Evolutionary conservation across 1,140 invertebrate species (phyloP).

Genomic region (Ceratina australensis): DNA sequence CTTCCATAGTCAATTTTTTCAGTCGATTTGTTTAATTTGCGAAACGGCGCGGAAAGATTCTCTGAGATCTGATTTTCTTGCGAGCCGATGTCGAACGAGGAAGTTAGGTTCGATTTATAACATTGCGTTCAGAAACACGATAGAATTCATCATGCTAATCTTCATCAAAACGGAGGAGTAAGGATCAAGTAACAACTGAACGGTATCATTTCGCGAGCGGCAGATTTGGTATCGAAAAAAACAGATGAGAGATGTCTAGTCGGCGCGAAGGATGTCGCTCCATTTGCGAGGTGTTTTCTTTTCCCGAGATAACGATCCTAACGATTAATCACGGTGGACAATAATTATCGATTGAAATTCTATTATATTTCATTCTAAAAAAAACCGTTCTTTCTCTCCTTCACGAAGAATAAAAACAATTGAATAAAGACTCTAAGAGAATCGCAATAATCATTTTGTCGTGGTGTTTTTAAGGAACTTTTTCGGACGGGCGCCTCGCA

Average conservation of each 20-base stretch:
- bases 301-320: neutral
- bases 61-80: neutral
- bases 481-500: conserved; percentile 14
- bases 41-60: neutral
- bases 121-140: neutral
- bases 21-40: neutral
- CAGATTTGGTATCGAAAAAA: too few relatives aligned
- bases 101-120: neutral
- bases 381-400: neutral
- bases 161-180: neutral
- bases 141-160: neutral
- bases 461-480: neutral
- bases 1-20: neutral
- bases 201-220: neutral
- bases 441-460: too few relatives aligned
- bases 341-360: conserved; percentile 28
- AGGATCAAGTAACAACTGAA: too few relatives aligned
- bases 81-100: too few relatives aligned
- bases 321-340: conserved; percentile 16
- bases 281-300: conserved; percentile 35
- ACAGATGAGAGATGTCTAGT: neutral
- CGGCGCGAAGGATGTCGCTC: neutral
- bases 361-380: neutral
- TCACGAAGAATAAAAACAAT: neutral
- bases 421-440: neutral